Conservation (phyloP, 1,140 invertebrate genomes). For the Drosophila guanche region DNA sequence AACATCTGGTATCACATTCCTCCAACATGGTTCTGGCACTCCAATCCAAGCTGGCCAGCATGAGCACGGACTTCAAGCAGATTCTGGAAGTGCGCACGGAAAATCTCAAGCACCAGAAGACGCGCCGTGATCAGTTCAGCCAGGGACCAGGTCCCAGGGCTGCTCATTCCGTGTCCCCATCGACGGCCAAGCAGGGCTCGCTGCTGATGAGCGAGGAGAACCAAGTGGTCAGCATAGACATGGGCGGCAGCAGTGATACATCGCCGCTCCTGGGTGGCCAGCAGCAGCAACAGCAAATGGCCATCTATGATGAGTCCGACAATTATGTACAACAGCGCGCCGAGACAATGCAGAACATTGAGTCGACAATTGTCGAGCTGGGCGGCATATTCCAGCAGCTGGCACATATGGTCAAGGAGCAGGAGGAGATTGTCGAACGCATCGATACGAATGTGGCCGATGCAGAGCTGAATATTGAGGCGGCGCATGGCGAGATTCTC, state of each 20-base stretch:
- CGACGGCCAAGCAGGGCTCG: constrained; percentile 86
- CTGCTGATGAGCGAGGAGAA: constrained; percentile 86
- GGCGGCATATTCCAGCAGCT: constrained; percentile 99
- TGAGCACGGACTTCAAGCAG: constrained; percentile 98
- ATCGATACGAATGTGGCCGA: constrained; percentile 99
- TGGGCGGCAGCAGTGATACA: constrained; percentile 85
- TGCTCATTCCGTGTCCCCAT: constrained; percentile 88
- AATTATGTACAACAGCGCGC: constrained; percentile 95
- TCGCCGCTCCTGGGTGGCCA: constrained; percentile 58
- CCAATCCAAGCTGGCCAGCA: constrained; percentile 97
- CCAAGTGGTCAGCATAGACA: constrained; percentile 90
- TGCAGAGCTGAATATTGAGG: constrained; percentile 97
- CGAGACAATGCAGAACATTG: constrained; percentile 99
- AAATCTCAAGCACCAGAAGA: constrained; percentile 98
- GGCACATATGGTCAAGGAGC: constrained; percentile 99
- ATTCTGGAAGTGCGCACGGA: constrained; percentile 94
- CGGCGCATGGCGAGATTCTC: constrained; percentile 97
- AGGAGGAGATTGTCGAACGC: constrained; percentile 98
- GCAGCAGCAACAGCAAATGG: constrained; percentile 85
- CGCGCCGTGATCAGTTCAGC: constrained; percentile 96
- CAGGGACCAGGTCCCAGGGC: constrained; percentile 86
- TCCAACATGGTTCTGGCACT: constrained; percentile 96
- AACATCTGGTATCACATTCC: constrained; percentile 96
- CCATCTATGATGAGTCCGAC: constrained; percentile 93
- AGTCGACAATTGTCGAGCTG: constrained; percentile 99